phyloP scores from a whole-genome alignment of 2,888 invertebrate species.

The Volucella inflata region DNA sequence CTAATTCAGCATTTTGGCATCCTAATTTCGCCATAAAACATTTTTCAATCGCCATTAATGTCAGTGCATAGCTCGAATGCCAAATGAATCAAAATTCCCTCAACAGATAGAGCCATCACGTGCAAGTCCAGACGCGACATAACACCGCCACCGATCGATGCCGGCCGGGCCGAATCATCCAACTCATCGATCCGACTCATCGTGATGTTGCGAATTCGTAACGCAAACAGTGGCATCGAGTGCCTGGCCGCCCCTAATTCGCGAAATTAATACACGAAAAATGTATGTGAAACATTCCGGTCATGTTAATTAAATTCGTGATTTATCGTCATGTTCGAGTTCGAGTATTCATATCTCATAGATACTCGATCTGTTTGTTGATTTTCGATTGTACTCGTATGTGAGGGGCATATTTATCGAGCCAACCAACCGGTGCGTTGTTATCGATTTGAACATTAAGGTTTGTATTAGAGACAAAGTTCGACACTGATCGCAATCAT shows the following conservation, averaged over 20 bases:
- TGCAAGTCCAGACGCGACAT: slow-evolving; percentile 58
- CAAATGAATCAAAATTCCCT: slow-evolving; percentile 61
- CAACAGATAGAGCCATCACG: slow-evolving; percentile 45
- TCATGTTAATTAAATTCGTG: slow-evolving; percentile 74
- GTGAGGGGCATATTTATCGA: slow-evolving; percentile 66
- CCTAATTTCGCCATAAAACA: slow-evolving; percentile 70
- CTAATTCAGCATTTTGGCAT: slow-evolving; percentile 52
- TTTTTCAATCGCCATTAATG: slow-evolving; percentile 75
- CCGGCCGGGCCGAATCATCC: background rate
- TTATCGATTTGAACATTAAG: background rate
- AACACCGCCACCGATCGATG: too few relatives aligned
- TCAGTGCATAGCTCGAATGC: slow-evolving; percentile 67
- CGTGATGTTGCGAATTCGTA: slow-evolving; percentile 64
- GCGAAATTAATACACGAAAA: slow-evolving; percentile 66
- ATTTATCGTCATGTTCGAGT: slow-evolving; percentile 57
- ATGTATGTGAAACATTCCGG: slow-evolving; percentile 74
- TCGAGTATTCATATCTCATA: slow-evolving; percentile 7
- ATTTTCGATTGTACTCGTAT: slow-evolving; percentile 41
- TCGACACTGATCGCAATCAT: slow-evolving; percentile 25
- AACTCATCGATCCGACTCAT: slow-evolving; percentile 35
- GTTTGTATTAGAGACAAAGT: background rate
- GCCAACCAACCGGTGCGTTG: slow-evolving; percentile 41
- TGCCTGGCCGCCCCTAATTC: slow-evolving; percentile 37
- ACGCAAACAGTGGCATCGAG: slow-evolving; percentile 2
- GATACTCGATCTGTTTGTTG: slow-evolving; percentile 59